Conservation (phyloP, 2,113 vertebrate genomes). For the Vimba vimba region DNA sequence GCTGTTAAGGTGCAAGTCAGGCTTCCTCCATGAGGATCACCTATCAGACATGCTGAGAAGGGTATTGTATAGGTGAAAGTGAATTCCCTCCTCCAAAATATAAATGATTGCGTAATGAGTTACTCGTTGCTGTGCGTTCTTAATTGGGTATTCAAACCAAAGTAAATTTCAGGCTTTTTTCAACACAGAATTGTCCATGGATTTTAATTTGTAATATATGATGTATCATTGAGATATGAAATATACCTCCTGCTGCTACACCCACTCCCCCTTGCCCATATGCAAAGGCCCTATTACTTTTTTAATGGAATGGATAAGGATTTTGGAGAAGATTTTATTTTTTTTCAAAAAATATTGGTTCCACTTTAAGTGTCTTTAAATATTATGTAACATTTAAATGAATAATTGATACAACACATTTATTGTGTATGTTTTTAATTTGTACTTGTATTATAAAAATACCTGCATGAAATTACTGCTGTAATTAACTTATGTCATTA, state of each 20-base stretch:
- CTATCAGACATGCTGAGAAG: conserved; percentile 17
- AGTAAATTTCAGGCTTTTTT: background rate
- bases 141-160: background rate
- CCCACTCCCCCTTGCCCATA: no score
- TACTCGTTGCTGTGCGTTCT: background rate
- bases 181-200: background rate
- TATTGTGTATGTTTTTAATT: no score
- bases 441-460: no score
- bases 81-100: conserved; percentile 18
- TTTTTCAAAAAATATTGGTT: no score
- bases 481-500: no score
- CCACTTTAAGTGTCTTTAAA: no score
- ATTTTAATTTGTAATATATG: background rate
- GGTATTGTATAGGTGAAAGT: conserved; percentile 40
- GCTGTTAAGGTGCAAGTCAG: conserved; percentile 9
- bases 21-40: conserved; percentile 34
- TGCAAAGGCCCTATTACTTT: no score
- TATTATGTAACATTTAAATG: no score
- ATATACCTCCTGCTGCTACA: background rate
- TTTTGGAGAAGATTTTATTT: no score
- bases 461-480: no score
- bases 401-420: no score
- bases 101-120: background rate
- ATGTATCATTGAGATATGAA: background rate
- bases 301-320: no score